Base-by-base conservation (phyloP, 2,888 invertebrate species). In the Pseudococcus viburni region DNA sequence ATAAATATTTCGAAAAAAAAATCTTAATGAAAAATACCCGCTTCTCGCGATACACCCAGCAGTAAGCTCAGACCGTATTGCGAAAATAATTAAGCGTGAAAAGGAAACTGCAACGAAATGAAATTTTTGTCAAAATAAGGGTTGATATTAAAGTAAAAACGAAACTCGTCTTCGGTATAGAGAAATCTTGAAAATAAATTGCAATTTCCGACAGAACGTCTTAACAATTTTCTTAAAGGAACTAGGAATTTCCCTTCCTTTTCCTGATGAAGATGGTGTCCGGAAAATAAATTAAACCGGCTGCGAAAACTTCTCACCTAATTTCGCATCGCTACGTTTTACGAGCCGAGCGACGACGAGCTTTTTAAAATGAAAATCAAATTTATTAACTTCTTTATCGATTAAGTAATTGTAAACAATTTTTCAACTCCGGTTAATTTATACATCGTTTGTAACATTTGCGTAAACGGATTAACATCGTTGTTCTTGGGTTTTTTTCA, bases 151-250 rank as follows among this genome's bases (percentile, higher is more conserved):
- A 46, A 68, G 48, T 26, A 48, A 39, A 86, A 73, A 68, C 46
- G 86, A 68, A 68, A 26, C 46, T 46, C 86, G 86, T 64, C 84
- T 22, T 86, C 83, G 86, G 80, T 48, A 42, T 42, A 80, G 80
- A 83, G 88, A 88, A 88, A 80, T 88, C 83, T 88, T 59, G 48
- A 88, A 80, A 88, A 83, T 88, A 83, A 88, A 88, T 59, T 80
- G 80, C 80, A 88, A 88, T 88, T 88, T 88, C 88, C 88, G 88
- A 59, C 80, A 80, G 83, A 88, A 88, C 88, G 88, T 88, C 88
- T 88, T 88, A 83, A 83, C 73, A 88, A 80, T 88, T 88, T 88
- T 88, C 80, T 88, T 59, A 83, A 83, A 88, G 83, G 80, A 88
- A 77, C 80, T 88, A 55, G 55, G 64, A 42, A 86, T 51, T 80